Evolutionary conservation across 2,888 invertebrate species (phyloP), one percentile per base, ranked within the genome.

Genomic region (Amblyjoppa fuscipennis): DNA sequence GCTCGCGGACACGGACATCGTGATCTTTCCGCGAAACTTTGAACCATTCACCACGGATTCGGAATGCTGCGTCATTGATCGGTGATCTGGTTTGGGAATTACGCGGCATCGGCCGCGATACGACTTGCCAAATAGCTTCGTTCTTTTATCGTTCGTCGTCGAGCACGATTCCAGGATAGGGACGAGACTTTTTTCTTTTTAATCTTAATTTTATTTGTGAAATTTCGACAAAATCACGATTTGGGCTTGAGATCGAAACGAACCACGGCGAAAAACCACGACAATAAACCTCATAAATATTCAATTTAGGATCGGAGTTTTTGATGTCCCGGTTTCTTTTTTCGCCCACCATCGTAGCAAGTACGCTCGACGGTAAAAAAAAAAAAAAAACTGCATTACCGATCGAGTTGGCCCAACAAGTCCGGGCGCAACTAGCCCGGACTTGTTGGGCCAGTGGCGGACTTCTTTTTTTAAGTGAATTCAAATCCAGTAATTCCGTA

Each of bases 11-110:
- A 11, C 20, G 49, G 28, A 28, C 59, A 11, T 38, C 51, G 9
- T 41, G 51, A 76, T 68, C 68, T 38, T 68, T 77, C 5, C 28
- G 41, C 68, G 77, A 77, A 77, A 77, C 77, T 68, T 77, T 77
- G 77, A 56, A 77, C 68, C 66, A 53, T n/a, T 68, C 68, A 41
- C 2, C 5, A 38, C 28, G 28, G 28, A 41, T 11, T 9, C 59
- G 9, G 9, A 59, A 16, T 16, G 59, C 28, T 59, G 25, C 59
- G 56, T 56, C 56, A 56, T 20, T 25, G 53, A 31, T 16, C 25
- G 28, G 3, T 6, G 61, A 75, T 75, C 34, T 9, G 5, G 49
- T 66, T 66, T 5, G 16, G 28, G 16, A 41, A 66, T 41, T 38
- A 11, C 9, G 41, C 38, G 16, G 13, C 13, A 61, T 61, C 28